Evolutionary conservation across 2,797 vertebrate species (phyloP).

Genomic region (Cuculus canorus): DNA sequence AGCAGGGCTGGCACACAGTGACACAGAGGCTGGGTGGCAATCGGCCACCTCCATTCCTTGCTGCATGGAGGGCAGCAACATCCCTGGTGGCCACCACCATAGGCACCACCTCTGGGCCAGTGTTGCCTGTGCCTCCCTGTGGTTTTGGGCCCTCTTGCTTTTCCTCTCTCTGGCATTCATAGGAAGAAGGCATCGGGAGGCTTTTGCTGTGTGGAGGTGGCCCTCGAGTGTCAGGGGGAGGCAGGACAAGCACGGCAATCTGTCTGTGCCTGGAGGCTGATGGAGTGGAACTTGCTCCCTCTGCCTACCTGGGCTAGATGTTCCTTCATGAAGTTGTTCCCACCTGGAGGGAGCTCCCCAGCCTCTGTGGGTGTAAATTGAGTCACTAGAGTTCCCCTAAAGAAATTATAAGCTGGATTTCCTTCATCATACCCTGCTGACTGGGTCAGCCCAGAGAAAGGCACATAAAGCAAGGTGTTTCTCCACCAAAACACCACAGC

Average conservation of each 20-base stretch:
- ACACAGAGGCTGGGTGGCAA: background rate
- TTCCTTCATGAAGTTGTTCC: background rate
- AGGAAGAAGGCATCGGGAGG: background rate
- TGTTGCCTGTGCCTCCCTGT: background rate
- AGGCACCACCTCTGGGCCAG: background rate
- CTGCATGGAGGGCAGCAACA: background rate
- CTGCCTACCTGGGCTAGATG: rapidly evolving
- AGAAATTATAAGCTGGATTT: background rate
- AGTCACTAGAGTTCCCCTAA: background rate
- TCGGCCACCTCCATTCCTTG: background rate
- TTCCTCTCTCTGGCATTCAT: too few species aligned
- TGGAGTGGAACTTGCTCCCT: background rate
- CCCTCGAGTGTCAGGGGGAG: background rate
- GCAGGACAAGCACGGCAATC: background rate
- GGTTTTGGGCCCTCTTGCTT: too few species aligned
- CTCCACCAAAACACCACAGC: background rate
- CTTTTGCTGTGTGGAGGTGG: too few species aligned
- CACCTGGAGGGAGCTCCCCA: background rate
- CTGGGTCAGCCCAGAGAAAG: background rate
- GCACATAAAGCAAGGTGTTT: background rate
- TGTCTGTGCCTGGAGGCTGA: background rate
- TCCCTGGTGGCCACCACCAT: background rate
- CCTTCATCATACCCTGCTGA: background rate
- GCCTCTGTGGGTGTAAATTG: background rate
- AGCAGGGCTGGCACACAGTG: background rate